These are phyloP conservation scores for Spea bombifrons DNA, from an alignment of 2,113 vertebrate genomes.

Conservation along the genomic window DNA sequence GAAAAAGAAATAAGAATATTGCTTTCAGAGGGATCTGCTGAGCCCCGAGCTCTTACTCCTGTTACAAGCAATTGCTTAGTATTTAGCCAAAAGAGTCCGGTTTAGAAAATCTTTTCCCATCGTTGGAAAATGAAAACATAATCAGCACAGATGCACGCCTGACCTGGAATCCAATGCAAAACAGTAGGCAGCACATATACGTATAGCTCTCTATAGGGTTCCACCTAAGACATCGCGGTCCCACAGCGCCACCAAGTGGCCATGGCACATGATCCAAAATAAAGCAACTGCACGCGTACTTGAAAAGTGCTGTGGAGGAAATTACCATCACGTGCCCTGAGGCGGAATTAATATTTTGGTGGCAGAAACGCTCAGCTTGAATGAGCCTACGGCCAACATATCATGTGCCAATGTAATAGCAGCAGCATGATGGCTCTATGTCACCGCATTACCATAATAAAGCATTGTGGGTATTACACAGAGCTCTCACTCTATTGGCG, in stretches of 20 bases:
- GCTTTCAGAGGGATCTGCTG: background rate
- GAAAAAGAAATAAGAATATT: background rate
- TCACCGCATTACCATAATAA: no score
- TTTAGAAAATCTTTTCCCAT: constrained; percentile 29
- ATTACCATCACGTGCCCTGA: no score
- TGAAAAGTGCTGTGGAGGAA: no score
- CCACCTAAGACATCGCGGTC: background rate
- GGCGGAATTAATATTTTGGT: no score
- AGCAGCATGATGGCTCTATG: no score
- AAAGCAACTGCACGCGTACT: no score
- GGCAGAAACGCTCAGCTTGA: no score
- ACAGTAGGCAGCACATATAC: background rate
- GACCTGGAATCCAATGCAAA: constrained; percentile 19
- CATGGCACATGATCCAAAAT: background rate
- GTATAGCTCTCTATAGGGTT: background rate
- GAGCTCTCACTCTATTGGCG: no score
- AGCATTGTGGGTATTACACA: no score
- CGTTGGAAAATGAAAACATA: constrained; percentile 28
- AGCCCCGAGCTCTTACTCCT: constrained; percentile 1
- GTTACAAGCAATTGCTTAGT: constrained; percentile 29
- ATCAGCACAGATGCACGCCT: constrained; percentile 27
- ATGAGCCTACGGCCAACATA: no score
- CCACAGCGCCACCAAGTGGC: constrained; percentile 28
- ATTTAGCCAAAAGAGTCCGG: constrained; percentile 18
- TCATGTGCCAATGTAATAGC: no score